A percentile compares a stretch with the other conserved stretches of the same genome.
phyloP scores from a whole-genome alignment of 2,888 invertebrate species.

The Liopterus haemorrhoidalis region DNA sequence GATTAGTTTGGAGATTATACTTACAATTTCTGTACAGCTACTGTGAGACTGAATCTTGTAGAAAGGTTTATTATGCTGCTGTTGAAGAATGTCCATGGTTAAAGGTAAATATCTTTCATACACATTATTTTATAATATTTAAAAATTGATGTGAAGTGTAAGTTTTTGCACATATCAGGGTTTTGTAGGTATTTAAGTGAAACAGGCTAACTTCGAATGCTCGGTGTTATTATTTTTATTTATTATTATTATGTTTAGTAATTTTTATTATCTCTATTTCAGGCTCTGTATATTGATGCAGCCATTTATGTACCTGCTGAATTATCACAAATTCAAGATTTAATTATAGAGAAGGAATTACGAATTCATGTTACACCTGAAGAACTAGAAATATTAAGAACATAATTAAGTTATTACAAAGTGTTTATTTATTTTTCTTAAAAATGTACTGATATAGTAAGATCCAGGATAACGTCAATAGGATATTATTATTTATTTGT shows the following conservation, averaged over 20 bases:
- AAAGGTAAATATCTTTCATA: slow-evolving; percentile 45
- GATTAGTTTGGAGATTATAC: slow-evolving; percentile 59
- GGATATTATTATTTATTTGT: too few relatives aligned
- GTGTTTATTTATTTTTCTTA: too few relatives aligned
- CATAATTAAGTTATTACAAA: slow-evolving; percentile 39
- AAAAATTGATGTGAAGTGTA: too few relatives aligned
- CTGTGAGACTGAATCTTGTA: slow-evolving; percentile 41
- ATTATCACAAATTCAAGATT: slow-evolving; percentile 63
- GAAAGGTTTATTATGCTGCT: slow-evolving; percentile 49
- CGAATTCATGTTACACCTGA: slow-evolving; percentile 70
- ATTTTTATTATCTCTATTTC: too few relatives aligned
- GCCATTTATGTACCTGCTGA: slow-evolving; percentile 59
- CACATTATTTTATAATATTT: slow-evolving; percentile 1
- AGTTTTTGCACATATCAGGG: too few relatives aligned
- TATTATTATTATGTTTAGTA: background rate
- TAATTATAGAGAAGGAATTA: slow-evolving; percentile 68
- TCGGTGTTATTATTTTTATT: background rate
- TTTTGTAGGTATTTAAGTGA: background rate
- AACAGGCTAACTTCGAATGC: too few relatives aligned
- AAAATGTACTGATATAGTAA: too few relatives aligned
- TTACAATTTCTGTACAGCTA: slow-evolving; percentile 52
- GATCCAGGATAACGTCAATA: too few relatives aligned
- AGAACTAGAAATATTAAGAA: slow-evolving; percentile 62
- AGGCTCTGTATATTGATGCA: slow-evolving; percentile 60
- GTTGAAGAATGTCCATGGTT: slow-evolving; percentile 61